phyloP scores from a whole-genome alignment of 2,888 invertebrate species.

The Drosophila colorata region DNA sequence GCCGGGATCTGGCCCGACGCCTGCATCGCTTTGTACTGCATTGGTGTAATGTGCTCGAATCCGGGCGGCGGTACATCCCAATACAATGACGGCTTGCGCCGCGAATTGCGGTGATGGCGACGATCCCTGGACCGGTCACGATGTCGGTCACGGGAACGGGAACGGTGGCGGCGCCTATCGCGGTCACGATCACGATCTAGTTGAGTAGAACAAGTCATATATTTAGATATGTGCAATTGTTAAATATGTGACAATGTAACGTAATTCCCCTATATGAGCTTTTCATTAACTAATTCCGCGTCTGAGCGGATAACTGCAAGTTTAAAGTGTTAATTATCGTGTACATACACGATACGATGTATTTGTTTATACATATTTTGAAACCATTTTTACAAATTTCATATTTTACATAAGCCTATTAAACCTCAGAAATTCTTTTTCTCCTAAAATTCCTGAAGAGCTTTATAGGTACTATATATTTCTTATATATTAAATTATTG shows the following conservation, averaged over 20 bases:
- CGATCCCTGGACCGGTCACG: conserved; percentile 75
- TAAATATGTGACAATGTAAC: background rate
- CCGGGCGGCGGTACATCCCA: conserved; percentile 99
- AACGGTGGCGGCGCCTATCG: conserved; percentile 70
- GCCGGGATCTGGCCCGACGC: conserved; percentile 98
- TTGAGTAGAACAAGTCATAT: background rate
- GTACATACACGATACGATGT: background rate
- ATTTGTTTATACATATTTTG: too few species aligned
- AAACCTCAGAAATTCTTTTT: too few species aligned
- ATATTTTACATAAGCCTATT: too few species aligned
- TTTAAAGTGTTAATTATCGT: background rate
- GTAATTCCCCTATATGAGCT: background rate
- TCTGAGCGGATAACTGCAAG: background rate
- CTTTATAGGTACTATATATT: background rate
- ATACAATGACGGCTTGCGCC: conserved; percentile 95
- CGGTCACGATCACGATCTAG: conserved; percentile 69
- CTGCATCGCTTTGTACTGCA: conserved; percentile 95
- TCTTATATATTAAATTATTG: too few species aligned
- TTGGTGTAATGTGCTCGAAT: conserved; percentile 98
- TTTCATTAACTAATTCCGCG: background rate
- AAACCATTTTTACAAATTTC: too few species aligned
- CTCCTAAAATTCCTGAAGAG: too few species aligned
- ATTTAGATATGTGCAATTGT: background rate
- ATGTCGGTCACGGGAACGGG: conserved; percentile 73
- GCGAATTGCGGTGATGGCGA: conserved; percentile 87